A percentile compares a stretch with the other conserved stretches of the same genome.
These are phyloP conservation scores for Brotula barbata DNA, from an alignment of 2,797 vertebrate genomes.

Conservation along the genomic window DNA sequence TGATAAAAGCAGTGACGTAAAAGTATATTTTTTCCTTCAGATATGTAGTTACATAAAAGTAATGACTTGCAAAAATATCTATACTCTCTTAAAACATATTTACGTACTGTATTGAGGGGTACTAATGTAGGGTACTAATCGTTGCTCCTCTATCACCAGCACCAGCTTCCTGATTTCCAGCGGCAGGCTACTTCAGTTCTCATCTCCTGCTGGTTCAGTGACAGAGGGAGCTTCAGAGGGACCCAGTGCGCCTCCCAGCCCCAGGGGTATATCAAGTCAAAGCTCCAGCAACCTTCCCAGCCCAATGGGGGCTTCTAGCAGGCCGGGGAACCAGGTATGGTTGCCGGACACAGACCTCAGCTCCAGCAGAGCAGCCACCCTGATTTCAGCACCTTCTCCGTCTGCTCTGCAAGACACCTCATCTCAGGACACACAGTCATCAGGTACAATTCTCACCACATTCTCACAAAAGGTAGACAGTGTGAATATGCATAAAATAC, in stretches of 20 bases:
- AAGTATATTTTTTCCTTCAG: no score
- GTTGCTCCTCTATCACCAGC: constrained; percentile 59
- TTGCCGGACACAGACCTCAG: constrained; percentile 60
- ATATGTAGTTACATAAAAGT: no score
- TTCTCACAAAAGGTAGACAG: neutral
- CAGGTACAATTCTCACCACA: constrained; percentile 59
- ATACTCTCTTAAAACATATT: no score
- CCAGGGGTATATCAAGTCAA: constrained; percentile 68
- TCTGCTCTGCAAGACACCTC: constrained; percentile 74
- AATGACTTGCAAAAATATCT: no score
- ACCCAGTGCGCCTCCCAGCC: constrained; percentile 73
- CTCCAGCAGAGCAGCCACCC: constrained; percentile 46
- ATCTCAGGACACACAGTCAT: constrained; percentile 83
- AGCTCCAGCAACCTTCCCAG: constrained; percentile 78
- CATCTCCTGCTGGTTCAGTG: constrained; percentile 66
- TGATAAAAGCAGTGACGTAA: no score
- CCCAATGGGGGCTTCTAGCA: constrained; percentile 63
- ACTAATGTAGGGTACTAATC: no score
- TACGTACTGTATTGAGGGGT: no score
- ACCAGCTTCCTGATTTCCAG: constrained; percentile 80
- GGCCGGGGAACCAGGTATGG: constrained; percentile 64
- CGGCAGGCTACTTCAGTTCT: constrained; percentile 65
- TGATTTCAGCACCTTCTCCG: constrained; percentile 67
- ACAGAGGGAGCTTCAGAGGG: constrained; percentile 67
- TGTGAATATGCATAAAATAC: constrained; percentile 6